Conservation (phyloP, 2,888 invertebrate species). For the Rhodophaea formosa region DNA sequence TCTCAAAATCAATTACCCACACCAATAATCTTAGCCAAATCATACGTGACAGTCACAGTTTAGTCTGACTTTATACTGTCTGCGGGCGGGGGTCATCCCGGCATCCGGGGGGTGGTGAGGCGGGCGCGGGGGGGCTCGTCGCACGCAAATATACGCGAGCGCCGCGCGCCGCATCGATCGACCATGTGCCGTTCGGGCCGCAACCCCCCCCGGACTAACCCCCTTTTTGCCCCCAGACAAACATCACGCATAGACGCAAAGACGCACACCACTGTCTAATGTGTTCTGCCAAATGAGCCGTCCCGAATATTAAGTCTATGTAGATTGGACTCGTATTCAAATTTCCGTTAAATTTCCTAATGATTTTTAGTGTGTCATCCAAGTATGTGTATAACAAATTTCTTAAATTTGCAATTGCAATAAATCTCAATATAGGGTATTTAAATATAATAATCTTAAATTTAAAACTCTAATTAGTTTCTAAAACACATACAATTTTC, state of each 20-base stretch:
- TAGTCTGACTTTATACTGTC: constrained; percentile 36
- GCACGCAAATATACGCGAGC: constrained; percentile 75
- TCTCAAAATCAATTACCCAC: constrained; percentile 8
- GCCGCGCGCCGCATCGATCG: constrained; percentile 74
- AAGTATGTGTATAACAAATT: constrained; percentile 34
- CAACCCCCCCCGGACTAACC: constrained; percentile 38
- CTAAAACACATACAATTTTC: not conserved
- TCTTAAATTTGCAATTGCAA: constrained; percentile 26
- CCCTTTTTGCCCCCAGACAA: constrained; percentile 46
- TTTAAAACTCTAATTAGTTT: not conserved
- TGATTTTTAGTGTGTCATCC: constrained; percentile 26
- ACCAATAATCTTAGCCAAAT: constrained; percentile 13
- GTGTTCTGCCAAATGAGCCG: constrained; percentile 78
- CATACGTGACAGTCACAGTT: constrained; percentile 26
- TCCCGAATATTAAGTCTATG: constrained; percentile 53
- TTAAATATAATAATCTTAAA: not conserved
- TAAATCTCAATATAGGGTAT: not conserved
- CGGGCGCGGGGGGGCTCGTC: constrained; percentile 44
- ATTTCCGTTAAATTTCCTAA: not conserved
- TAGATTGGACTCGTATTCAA: constrained; percentile 25
- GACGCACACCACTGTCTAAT: constrained; percentile 59
- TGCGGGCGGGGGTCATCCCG: constrained; percentile 45
- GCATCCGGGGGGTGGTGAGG: constrained; percentile 44
- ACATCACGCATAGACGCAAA: constrained; percentile 58
- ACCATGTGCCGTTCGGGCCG: constrained; percentile 57